These are phyloP conservation scores for Chunga burmeisteri DNA, from an alignment of 2,113 vertebrate species.

Conservation along the genomic window DNA sequence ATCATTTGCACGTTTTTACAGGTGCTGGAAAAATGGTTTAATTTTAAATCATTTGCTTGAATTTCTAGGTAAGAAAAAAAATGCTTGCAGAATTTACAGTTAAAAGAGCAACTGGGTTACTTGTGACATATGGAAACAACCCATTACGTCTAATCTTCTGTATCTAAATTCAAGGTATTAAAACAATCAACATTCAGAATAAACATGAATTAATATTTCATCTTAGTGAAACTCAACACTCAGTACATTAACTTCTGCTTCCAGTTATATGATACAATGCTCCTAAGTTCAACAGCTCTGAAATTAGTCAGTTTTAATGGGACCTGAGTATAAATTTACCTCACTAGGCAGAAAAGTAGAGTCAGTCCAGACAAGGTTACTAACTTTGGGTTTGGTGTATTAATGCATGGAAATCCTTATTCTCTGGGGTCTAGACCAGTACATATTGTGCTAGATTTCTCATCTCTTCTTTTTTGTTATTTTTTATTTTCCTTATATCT, in stretches of 20 bases:
- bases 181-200: constrained; percentile 1
- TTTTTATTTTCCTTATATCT: not conserved
- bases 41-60: constrained; percentile 68
- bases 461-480: not conserved
- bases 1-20: constrained; percentile 86
- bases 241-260: not conserved
- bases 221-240: not conserved
- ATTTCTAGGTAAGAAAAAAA: constrained; percentile 50
- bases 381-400: not conserved
- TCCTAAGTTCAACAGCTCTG: not conserved
- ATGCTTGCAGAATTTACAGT: constrained; percentile 26
- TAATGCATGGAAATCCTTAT: not conserved
- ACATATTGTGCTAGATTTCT: not conserved
- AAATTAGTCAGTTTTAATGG: not conserved
- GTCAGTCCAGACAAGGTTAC: not conserved
- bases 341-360: not conserved
- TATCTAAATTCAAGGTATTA: constrained; percentile 2
- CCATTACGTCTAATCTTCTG: not conserved
- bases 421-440: not conserved
- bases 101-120: constrained; percentile 24
- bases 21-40: constrained; percentile 75
- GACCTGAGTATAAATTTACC: not conserved
- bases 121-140: not conserved
- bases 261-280: not conserved
- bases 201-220: constrained; percentile 16